Conservation (phyloP, 2,113 vertebrate species). For the Tupaia tana region DNA sequence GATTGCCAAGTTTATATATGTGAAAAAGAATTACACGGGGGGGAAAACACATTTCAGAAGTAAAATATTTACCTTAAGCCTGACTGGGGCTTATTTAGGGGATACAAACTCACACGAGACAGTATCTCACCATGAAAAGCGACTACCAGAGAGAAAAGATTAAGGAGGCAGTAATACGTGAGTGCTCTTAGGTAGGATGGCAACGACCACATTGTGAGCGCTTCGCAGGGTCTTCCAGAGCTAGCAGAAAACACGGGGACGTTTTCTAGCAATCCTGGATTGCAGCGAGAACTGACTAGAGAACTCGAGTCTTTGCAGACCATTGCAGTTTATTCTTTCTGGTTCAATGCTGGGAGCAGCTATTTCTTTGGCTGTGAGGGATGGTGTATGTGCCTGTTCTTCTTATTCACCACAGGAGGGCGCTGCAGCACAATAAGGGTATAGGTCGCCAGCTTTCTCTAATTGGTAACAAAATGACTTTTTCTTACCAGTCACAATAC, state of each 20-base stretch:
- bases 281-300: not conserved
- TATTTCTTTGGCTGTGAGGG: not conserved
- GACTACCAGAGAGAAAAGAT: not conserved
- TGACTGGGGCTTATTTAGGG: not conserved
- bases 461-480: not conserved
- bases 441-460: not conserved
- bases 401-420: constrained; percentile 63
- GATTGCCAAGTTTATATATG: not conserved
- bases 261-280: not conserved
- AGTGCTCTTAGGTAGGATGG: not conserved
- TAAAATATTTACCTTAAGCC: not conserved
- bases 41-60: not conserved
- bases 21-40: not conserved
- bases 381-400: not conserved
- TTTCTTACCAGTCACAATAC: not conserved
- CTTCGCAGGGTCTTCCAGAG: not conserved
- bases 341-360: not conserved
- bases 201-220: not conserved
- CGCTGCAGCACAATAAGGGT: constrained; percentile 18
- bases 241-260: not conserved
- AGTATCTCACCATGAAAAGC: not conserved
- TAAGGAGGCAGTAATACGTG: not conserved
- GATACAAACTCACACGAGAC: not conserved
- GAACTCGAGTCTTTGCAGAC: not conserved
- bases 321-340: not conserved